Percentiles rank a stretch among this genome's conserved stretches.
Conservation (phyloP, 30 jellyfish, hydroid and myxozoan genomes). For the Nemopilema nomurai region DNA sequence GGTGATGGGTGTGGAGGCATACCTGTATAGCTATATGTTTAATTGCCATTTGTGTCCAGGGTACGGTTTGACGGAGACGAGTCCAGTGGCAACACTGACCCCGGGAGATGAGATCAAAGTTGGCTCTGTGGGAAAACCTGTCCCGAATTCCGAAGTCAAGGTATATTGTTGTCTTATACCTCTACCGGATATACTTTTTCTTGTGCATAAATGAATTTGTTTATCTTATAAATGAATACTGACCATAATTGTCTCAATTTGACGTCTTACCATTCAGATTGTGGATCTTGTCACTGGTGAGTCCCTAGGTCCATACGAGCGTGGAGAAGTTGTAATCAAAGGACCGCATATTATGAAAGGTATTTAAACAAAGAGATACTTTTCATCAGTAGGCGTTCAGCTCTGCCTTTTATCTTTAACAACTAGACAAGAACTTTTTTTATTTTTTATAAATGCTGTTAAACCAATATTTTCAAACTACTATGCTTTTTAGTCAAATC, state of each 20-base stretch:
- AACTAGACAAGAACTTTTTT: too few relatives aligned
- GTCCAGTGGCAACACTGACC: slow-evolving; percentile 68
- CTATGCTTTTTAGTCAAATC: too few relatives aligned
- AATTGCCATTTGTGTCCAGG: slow-evolving; percentile 45
- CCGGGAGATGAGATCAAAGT: slow-evolving; percentile 33
- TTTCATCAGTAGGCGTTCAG: too few relatives aligned
- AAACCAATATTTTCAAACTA: too few relatives aligned
- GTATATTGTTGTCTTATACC: slow-evolving; percentile 41
- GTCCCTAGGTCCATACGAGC: slow-evolving; percentile 58
- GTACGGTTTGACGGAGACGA: slow-evolving; percentile 82
- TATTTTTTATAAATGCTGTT: too few relatives aligned
- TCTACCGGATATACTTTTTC: too few relatives aligned
- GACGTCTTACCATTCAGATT: slow-evolving; percentile 24
- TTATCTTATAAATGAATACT: neutral
- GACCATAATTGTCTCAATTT: neutral
- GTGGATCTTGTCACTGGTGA: slow-evolving; percentile 61
- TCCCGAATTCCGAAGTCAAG: slow-evolving; percentile 76
- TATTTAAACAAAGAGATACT: too few relatives aligned
- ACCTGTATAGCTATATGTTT: too few relatives aligned
- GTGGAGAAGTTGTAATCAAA: slow-evolving; percentile 82
- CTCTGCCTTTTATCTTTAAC: too few relatives aligned
- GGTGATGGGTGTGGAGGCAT: neutral
- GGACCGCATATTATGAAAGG: slow-evolving; percentile 98
- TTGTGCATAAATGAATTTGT: too few relatives aligned
- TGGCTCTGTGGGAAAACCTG: slow-evolving; percentile 77